Conservation (phyloP, 2,888 invertebrate species). For the Pecten maximus region DNA sequence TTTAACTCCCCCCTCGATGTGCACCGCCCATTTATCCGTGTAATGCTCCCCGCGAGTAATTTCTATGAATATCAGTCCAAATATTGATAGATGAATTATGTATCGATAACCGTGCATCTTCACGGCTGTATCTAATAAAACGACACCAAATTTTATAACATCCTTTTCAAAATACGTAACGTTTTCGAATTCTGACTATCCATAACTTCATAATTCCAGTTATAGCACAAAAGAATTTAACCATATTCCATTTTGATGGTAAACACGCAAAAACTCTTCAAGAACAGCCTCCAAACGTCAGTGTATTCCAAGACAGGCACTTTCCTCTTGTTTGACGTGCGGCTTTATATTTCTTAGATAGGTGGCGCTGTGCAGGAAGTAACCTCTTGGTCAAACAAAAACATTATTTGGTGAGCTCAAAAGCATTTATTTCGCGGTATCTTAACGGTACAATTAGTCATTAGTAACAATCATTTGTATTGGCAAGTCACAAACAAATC, state of each 20-base stretch:
- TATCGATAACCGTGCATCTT: constrained; percentile 50
- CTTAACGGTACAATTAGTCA: too few relatives aligned
- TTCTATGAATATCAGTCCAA: constrained; percentile 63
- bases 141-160: constrained; percentile 28
- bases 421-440: not conserved
- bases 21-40: constrained; percentile 80
- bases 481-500: too few relatives aligned
- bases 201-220: constrained; percentile 22
- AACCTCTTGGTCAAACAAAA: not conserved
- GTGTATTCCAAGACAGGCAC: constrained; percentile 35
- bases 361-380: constrained; percentile 26
- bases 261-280: constrained; percentile 7
- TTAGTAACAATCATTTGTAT: too few relatives aligned
- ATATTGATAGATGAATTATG: constrained; percentile 58
- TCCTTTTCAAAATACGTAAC: constrained; percentile 33
- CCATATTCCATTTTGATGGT: constrained; percentile 49
- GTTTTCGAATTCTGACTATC: constrained; percentile 35
- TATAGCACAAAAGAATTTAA: constrained; percentile 40
- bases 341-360: constrained; percentile 35
- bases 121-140: constrained; percentile 27
- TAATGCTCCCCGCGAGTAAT: constrained; percentile 65
- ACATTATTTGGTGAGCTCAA: not conserved
- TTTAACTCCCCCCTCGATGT: constrained; percentile 75
- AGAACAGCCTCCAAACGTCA: constrained; percentile 13
- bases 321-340: constrained; percentile 35